Conservation (phyloP, 2,888 invertebrate species). For the Steinernema hermaphroditum region DNA sequence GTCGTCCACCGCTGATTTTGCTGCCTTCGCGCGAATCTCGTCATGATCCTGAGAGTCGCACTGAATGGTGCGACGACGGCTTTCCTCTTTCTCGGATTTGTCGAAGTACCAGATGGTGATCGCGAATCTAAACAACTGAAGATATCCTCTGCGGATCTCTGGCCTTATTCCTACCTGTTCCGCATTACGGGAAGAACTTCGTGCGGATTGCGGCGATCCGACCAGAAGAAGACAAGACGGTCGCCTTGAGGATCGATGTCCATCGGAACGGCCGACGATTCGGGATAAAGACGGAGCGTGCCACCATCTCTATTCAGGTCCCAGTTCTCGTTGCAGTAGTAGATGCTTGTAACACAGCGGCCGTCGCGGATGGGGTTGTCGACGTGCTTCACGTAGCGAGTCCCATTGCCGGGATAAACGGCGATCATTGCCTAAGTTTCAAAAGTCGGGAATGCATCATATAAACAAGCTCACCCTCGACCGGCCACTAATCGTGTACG, state of each 20-base stretch:
- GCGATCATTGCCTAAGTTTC: slow-evolving; percentile 90
- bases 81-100: slow-evolving; percentile 39
- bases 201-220: slow-evolving; percentile 91
- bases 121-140: slow-evolving; percentile 56
- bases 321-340: slow-evolving; percentile 95
- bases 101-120: slow-evolving; percentile 62
- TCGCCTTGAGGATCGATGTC: slow-evolving; percentile 92
- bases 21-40: slow-evolving; percentile 38
- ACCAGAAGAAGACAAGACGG: slow-evolving; percentile 94
- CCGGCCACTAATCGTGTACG: slow-evolving; percentile 59
- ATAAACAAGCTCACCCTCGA: no score
- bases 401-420: slow-evolving; percentile 91
- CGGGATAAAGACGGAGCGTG: slow-evolving; percentile 86
- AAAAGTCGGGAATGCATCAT: not conserved
- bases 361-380: slow-evolving; percentile 97
- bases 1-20: not conserved
- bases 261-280: slow-evolving; percentile 79
- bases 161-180: slow-evolving; percentile 72
- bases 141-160: no score
- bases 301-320: slow-evolving; percentile 74
- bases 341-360: slow-evolving; percentile 92
- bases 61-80: slow-evolving; percentile 10
- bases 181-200: slow-evolving; percentile 89
- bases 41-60: slow-evolving; percentile 55
- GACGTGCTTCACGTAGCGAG: slow-evolving; percentile 93